Evolutionary conservation across 1,140 invertebrate genomes (phyloP), one percentile per base, ranked within the genome.

Genomic region (Gerris buenoi): DNA sequence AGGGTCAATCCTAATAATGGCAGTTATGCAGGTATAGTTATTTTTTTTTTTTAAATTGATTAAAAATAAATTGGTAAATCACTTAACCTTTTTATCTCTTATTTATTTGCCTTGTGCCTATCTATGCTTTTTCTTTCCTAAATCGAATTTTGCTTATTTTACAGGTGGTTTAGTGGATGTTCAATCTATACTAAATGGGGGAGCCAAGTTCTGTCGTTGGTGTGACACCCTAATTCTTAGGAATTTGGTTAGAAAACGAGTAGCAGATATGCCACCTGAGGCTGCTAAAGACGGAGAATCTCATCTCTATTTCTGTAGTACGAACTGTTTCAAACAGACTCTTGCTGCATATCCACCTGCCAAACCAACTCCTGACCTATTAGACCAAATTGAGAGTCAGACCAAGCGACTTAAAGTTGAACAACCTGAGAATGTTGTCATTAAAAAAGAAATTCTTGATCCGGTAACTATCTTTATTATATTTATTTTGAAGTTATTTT

Each of bases 191-290:
- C 78, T 95, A 18, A 92, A 93, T 75, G 90, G 91, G 58, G 86
- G 86, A 5, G 88, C 88, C 0, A 92, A 91, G 75, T 95, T 95
- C 76, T 97, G 94, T 77, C 83, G 88, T 28, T 90, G 93, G 74
- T 97, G 93, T 78, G 91, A 95, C 75, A 87, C 93, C 62, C 88
- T 93, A 15, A 90, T 95, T 70, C 78, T 92, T 63, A 90, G 88
- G 76, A 88, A 86, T 69, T 80, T 88, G 26, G 88, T 93, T 26
- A 79, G 85, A 68, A 93, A 91, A 71, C 91, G 88, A 78, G 85
- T 86, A 3, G 85, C 86, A 0, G 90, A 94, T 73, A 82, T 94
- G 70, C 87, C 88, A 28, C 83, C 88, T 66, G 5, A 46, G 18
- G 76, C 89, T 25, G 82, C 82, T 65, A 81, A 82, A 65, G 84